Base-by-base conservation (phyloP, 2,797 vertebrate species). In the Labroides dimidiatus region DNA sequence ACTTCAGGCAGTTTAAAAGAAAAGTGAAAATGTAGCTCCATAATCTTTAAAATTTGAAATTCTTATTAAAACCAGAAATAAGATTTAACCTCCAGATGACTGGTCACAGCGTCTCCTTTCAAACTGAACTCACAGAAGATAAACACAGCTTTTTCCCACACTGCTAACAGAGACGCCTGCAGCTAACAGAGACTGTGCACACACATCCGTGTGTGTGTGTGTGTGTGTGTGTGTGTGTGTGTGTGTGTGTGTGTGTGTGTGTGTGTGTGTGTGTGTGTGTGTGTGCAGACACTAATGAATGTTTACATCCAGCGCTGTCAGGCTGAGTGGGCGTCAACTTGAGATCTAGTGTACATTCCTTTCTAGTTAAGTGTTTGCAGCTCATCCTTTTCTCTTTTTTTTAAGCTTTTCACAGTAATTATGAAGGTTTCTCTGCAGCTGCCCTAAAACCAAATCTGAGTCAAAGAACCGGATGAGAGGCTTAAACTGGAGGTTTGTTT, bases 231-330 rank as follows among this genome's bases (percentile, higher is more conserved):
- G 30, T 33, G 30, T 33, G 30, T 33, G 30, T 33, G 30, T 33
- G 30, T 33, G 30, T 33, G 30, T 33, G 30, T 33, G 30, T 33
- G 30, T 33, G 30, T 33, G 30, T 33, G 30, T 33, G 30, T 33
- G 30, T 33, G 30, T 33, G 30, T 33, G 30, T 39, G 37, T 39
- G 37, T 12, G 37, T 39, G 37, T 13, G 10, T 4, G 37, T 20
- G 36, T 63, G 50, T 43, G 44, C 27, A 10, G 59, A 63, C 58
- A 57, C 54, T 83, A 89, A 87, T 89, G 81, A 86, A 81, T 86
- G 84, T 85, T 88, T 89, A 84, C 82, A 78, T 88, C 27, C 53
- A 54, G 49, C 43, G 66, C 64, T 81, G 75, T 71, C 67, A 82
- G 78, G 69, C 80, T 56, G 75, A 81, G 82, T 88, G 72, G 87